Conservation (phyloP, 1,140 invertebrate genomes). For the Tetragnatha versicolor region DNA sequence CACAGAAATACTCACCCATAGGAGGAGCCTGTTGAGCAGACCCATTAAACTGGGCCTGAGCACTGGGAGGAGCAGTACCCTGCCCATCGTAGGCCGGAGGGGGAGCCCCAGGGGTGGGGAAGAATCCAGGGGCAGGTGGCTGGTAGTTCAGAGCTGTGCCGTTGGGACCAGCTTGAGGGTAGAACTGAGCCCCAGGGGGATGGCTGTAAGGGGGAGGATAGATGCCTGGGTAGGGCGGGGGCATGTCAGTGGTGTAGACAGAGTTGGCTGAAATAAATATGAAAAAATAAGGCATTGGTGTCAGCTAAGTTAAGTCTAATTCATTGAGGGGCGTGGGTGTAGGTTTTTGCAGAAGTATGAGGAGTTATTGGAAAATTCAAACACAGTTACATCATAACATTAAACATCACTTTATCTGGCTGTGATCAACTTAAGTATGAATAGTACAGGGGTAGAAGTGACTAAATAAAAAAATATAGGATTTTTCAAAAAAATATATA, state of each 20-base stretch:
- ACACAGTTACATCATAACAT: no score
- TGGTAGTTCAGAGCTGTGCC: background rate
- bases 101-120: background rate
- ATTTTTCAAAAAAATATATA: no score
- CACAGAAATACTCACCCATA: background rate
- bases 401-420: no score
- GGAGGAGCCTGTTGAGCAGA: constrained; percentile 7
- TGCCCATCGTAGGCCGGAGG: background rate
- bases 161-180: constrained; percentile 16
- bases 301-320: background rate
- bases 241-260: constrained; percentile 89
- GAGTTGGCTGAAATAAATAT: constrained; percentile 72
- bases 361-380: no score
- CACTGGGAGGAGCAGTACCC: constrained; percentile 51
- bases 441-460: no score
- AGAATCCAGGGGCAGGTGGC: constrained; percentile 22
- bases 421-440: no score
- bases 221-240: constrained; percentile 95
- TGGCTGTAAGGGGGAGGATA: constrained; percentile 61
- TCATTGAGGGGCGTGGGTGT: background rate
- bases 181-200: constrained; percentile 13
- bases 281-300: constrained; percentile 42
- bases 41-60: constrained; percentile 2
- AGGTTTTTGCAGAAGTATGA: no score
- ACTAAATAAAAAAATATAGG: no score